phyloP scores from a whole-genome alignment of 2,888 invertebrate genomes.

The Tigriopus californicus region DNA sequence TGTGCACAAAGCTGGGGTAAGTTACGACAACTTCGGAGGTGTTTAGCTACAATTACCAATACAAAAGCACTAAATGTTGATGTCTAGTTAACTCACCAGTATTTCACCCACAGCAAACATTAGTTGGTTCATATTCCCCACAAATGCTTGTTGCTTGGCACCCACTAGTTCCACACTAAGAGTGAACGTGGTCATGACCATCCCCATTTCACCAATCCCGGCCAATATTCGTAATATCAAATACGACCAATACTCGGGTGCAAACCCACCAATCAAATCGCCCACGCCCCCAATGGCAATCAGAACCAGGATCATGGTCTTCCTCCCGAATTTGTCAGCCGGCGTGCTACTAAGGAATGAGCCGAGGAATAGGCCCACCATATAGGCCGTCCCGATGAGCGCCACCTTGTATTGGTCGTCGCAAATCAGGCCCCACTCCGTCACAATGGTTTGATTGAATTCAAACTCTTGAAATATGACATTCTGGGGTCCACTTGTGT shows the following conservation, averaged over 20 bases:
- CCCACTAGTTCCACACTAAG: neutral
- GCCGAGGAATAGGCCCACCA: slow-evolving; percentile 16
- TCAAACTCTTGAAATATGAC: neutral
- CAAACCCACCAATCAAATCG: neutral
- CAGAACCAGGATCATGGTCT: slow-evolving; percentile 4
- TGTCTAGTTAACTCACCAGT: too few species aligned
- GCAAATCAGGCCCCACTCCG: slow-evolving; percentile 17
- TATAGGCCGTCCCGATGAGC: slow-evolving; percentile 14
- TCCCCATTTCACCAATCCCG: neutral
- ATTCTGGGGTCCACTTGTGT: neutral
- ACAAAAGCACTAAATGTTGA: too few species aligned
- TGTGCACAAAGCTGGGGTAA: too few species aligned
- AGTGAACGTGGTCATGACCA: neutral
- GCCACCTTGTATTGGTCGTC: slow-evolving; percentile 1
- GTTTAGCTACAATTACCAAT: too few species aligned
- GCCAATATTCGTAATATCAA: neutral
- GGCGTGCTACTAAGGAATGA: slow-evolving; percentile 16
- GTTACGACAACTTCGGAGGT: too few species aligned
- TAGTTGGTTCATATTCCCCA: neutral
- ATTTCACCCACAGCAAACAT: neutral
- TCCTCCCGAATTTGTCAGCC: slow-evolving; percentile 17
- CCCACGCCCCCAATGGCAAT: neutral
- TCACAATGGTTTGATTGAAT: neutral
- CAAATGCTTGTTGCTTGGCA: neutral
- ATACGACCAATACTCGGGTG: neutral